phyloP scores from a whole-genome alignment of 2,113 vertebrate genomes.

The Furnarius figulus region DNA sequence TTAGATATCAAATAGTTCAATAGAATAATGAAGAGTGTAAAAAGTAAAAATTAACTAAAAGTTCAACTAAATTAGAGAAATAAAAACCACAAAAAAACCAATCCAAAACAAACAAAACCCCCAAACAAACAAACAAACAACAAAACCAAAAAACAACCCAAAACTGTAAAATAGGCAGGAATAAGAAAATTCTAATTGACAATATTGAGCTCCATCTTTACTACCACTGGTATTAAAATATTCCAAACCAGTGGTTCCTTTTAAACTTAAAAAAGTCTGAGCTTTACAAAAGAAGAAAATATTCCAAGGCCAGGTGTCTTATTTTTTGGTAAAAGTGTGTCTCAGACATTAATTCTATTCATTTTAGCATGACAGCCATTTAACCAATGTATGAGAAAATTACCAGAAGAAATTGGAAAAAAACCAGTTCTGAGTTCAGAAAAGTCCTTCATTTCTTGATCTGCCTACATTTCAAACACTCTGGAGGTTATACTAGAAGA shows the following conservation, averaged over 20 bases:
- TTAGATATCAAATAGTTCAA: background rate
- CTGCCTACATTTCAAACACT: background rate
- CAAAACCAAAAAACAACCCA: background rate
- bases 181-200: background rate
- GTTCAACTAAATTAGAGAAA: background rate
- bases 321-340: background rate
- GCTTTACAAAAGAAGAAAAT: background rate
- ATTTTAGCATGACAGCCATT: background rate
- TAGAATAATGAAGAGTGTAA: background rate
- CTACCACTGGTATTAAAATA: background rate
- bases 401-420: background rate
- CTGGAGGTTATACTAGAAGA: background rate
- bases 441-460: background rate
- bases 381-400: background rate
- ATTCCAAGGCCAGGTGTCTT: background rate
- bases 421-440: background rate
- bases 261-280: background rate
- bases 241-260: background rate
- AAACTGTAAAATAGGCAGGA: accelerated
- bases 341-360: background rate
- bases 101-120: background rate
- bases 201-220: background rate
- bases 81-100: too few species aligned
- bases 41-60: background rate
- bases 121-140: background rate